These are phyloP conservation scores for Hetaerina americana DNA, from an alignment of 1,140 invertebrate species.

Conservation along the genomic window DNA sequence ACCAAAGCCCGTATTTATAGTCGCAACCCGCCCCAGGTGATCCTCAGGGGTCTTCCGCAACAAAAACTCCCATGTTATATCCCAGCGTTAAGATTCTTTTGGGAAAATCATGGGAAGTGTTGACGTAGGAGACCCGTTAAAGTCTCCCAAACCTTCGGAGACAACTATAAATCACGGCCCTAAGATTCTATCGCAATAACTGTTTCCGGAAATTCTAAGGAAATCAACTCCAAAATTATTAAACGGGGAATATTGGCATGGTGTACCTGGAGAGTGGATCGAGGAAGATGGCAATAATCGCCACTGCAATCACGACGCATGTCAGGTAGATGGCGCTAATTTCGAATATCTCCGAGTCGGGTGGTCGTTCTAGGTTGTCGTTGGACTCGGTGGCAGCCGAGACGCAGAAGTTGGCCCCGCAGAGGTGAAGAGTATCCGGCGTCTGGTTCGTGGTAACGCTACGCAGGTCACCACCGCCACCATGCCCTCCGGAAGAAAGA, in stretches of 20 bases:
- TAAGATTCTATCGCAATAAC: no score
- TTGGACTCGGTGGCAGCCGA: constrained; percentile 39
- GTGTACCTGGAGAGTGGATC: constrained; percentile 73
- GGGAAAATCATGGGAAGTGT: no score
- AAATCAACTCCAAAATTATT: neutral
- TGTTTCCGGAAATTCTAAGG: no score
- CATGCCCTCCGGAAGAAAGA: constrained; percentile 59
- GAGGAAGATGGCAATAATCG: constrained; percentile 74
- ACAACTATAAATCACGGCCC: no score
- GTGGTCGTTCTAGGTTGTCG: constrained; percentile 57
- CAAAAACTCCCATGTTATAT: no score
- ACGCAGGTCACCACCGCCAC: constrained; percentile 33
- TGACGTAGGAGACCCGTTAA: no score
- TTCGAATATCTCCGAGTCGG: constrained; percentile 70
- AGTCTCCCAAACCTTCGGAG: no score
- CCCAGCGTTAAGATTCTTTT: no score
- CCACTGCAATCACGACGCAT: constrained; percentile 69
- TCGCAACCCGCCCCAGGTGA: no score
- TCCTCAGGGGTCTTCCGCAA: no score
- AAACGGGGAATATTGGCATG: no score
- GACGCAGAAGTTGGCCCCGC: constrained; percentile 75
- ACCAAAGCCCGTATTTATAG: no score
- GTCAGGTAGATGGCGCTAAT: constrained; percentile 79
- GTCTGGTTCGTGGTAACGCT: constrained; percentile 29
- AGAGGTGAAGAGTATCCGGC: constrained; percentile 35